Conservation (phyloP, 2,797 vertebrate species). For the Hyperoplus lanceolatus region DNA sequence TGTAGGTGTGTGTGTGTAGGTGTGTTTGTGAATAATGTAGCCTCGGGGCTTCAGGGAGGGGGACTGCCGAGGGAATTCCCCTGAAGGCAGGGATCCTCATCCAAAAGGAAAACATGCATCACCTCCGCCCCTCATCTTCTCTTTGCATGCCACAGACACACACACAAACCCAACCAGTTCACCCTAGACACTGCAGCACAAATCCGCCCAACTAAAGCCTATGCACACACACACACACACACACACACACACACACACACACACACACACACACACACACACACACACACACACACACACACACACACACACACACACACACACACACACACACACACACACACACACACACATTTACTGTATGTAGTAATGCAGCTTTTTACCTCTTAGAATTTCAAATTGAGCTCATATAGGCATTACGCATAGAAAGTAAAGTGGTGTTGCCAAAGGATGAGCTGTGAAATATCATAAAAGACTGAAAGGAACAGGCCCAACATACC, state of each 20-base stretch:
- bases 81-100: slow-evolving; percentile 61
- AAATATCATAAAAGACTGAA: slow-evolving; percentile 54
- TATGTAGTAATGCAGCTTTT: background rate
- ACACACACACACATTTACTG: slow-evolving; percentile 15
- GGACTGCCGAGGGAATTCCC: slow-evolving; percentile 60
- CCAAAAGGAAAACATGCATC: slow-evolving; percentile 65
- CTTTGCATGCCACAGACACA: slow-evolving; percentile 49
- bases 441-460: slow-evolving; percentile 58
- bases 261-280: no score
- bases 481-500: slow-evolving; percentile 33
- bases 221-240: background rate
- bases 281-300: no score
- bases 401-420: slow-evolving; percentile 45
- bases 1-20: slow-evolving; percentile 2
- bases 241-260: no score
- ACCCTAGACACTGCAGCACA: slow-evolving; percentile 12
- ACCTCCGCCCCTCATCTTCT: slow-evolving; percentile 53
- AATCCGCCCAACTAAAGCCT: slow-evolving; percentile 7
- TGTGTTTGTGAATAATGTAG: slow-evolving; percentile 34
- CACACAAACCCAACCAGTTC: slow-evolving; percentile 16
- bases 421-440: slow-evolving; percentile 38
- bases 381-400: slow-evolving; percentile 25
- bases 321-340: no score
- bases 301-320: no score
- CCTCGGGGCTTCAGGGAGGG: slow-evolving; percentile 53